A percentile compares a stretch with the other conserved stretches of the same genome.
These are phyloP conservation scores for Seriola quinqueradiata DNA, from an alignment of 2,113 vertebrate genomes.

Conservation along the genomic window DNA sequence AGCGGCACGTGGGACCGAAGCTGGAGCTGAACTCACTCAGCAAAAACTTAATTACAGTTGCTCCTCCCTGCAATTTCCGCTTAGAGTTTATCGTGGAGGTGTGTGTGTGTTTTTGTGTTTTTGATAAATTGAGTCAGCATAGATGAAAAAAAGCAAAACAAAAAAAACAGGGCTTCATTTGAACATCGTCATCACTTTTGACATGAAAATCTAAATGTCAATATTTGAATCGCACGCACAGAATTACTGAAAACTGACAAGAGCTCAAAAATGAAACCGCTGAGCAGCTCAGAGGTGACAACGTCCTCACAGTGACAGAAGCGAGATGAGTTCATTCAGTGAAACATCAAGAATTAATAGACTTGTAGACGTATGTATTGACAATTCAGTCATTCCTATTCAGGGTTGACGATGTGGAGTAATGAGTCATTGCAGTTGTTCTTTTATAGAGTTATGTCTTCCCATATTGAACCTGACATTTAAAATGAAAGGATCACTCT, in stretches of 20 bases:
- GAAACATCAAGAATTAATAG: neutral
- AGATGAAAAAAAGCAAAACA: neutral
- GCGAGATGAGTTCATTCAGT: neutral
- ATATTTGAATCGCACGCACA: neutral
- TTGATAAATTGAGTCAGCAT: constrained; percentile 12
- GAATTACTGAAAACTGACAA: neutral
- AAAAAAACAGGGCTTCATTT: neutral
- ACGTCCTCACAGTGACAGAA: neutral
- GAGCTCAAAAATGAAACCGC: too few species aligned
- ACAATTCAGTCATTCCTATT: constrained; percentile 21
- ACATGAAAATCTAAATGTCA: neutral
- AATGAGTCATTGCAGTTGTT: constrained; percentile 36
- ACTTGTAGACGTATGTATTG: neutral
- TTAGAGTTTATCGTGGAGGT: neutral
- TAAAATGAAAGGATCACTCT: constrained; percentile 25
- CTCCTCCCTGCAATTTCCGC: constrained; percentile 11
- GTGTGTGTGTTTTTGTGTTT: constrained; percentile 28
- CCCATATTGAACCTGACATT: constrained; percentile 41
- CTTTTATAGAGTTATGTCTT: constrained; percentile 7
- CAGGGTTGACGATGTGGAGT: neutral
- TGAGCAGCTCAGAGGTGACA: neutral
- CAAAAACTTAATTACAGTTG: constrained; percentile 62
- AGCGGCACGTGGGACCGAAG: constrained; percentile 30
- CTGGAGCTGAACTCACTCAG: constrained; percentile 29
- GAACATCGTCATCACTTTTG: neutral